phyloP scores from a whole-genome alignment of 2,113 vertebrate species.

The Oxygymnocypris stewartii region DNA sequence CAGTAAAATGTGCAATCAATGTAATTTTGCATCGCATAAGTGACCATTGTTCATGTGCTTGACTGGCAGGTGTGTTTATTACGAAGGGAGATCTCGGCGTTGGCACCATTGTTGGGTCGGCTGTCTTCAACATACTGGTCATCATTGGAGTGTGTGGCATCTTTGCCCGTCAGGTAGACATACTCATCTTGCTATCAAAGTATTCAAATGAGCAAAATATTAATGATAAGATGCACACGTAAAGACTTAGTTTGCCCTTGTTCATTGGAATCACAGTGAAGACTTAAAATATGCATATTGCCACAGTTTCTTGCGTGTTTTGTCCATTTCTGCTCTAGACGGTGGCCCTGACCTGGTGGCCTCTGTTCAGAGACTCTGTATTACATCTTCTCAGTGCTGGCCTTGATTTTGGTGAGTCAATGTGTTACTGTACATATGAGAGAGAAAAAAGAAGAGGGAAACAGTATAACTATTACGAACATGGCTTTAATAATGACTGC shows the following conservation, averaged over 20 bases:
- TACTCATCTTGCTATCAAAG: background rate
- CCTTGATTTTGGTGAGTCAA: constrained; percentile 75
- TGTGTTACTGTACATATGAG: background rate
- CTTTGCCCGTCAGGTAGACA: constrained; percentile 77
- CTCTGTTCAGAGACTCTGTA: constrained; percentile 77
- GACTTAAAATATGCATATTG: background rate
- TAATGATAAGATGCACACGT: background rate
- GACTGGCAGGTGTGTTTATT: constrained; percentile 76
- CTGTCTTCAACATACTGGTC: constrained; percentile 80
- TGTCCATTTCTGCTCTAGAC: constrained; percentile 56
- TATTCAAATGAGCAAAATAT: background rate
- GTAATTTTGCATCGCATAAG: background rate
- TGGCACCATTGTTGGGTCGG: constrained; percentile 79
- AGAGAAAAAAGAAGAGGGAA: no score
- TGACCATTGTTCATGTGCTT: background rate
- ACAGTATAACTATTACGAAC: background rate
- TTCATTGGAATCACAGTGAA: background rate
- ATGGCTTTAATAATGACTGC: background rate
- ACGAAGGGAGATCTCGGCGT: constrained; percentile 78
- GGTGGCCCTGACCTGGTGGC: constrained; percentile 77
- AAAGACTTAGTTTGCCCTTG: background rate
- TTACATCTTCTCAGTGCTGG: constrained; percentile 77
- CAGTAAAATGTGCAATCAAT: background rate
- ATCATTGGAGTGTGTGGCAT: constrained; percentile 80
- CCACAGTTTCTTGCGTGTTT: background rate